Conservation (phyloP, 2,888 invertebrate species). For the Dynastes hyllus region DNA sequence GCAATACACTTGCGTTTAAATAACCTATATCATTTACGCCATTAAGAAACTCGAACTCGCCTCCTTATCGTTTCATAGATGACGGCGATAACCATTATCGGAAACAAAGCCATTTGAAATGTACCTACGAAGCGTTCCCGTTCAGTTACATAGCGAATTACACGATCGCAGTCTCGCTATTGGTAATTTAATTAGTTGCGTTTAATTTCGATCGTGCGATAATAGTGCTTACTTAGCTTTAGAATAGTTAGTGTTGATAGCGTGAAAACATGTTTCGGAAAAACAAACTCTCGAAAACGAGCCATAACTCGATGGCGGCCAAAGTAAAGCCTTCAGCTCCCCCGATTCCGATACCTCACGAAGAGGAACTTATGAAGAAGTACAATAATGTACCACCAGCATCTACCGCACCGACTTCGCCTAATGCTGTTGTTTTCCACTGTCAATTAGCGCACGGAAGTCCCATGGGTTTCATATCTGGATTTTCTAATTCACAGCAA, state of each 20-base stretch:
- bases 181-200: too few relatives aligned
- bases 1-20: too few relatives aligned
- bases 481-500: conserved; percentile 96
- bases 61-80: conserved; percentile 23
- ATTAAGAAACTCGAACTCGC: conserved; percentile 5
- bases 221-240: background rate
- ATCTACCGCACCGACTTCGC: background rate
- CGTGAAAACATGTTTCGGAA: conserved; percentile 29
- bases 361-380: conserved; percentile 22
- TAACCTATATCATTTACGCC: background rate
- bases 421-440: conserved; percentile 80
- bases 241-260: background rate
- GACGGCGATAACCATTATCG: conserved; percentile 34
- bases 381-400: conserved; percentile 14
- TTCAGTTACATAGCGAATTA: conserved; percentile 1
- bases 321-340: background rate
- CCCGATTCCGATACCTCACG: background rate
- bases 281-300: conserved; percentile 9
- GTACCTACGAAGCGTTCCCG: conserved; percentile 9
- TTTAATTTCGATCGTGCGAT: background rate
- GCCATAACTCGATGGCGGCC: background rate
- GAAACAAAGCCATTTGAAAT: conserved; percentile 22
- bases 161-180: too few relatives aligned
- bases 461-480: conserved; percentile 94
- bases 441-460: conserved; percentile 99